A percentile compares a stretch with the other conserved stretches of the same genome.
These are phyloP conservation scores for Telmatochromis sp. DNA, from an alignment of 2,113 vertebrate species.

Conservation along the genomic window DNA sequence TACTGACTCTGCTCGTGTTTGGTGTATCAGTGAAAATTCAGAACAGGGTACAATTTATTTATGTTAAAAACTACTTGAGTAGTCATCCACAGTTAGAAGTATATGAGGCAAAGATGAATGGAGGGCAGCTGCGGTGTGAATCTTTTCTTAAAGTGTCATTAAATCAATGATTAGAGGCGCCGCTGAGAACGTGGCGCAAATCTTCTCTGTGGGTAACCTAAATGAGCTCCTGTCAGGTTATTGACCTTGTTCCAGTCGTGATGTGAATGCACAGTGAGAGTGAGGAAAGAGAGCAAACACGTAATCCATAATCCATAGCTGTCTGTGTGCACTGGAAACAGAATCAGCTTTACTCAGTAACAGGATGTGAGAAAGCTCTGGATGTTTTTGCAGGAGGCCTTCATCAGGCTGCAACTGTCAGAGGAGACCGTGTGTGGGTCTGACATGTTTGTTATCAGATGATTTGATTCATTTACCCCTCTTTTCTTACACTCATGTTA, in stretches of 20 bases:
- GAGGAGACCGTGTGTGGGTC: neutral
- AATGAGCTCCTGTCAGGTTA: neutral
- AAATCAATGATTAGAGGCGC: neutral
- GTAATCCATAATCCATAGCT: constrained; percentile 51
- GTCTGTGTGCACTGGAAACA: neutral
- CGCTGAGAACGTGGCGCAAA: neutral
- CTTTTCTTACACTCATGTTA: neutral
- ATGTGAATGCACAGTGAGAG: neutral
- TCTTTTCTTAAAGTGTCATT: neutral
- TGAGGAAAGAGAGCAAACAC: neutral
- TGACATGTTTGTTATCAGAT: neutral
- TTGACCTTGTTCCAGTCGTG: neutral
- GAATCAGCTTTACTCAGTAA: constrained; percentile 6
- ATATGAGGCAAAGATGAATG: neutral
- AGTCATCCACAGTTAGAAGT: neutral
- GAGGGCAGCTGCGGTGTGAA: neutral
- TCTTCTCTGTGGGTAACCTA: neutral
- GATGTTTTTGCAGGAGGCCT: neutral
- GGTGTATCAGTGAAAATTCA: neutral
- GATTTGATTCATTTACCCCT: neutral
- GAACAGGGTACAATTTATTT: neutral
- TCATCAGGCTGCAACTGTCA: neutral
- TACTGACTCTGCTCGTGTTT: neutral
- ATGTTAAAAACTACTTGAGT: neutral
- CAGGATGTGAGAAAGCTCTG: neutral